Evolutionary conservation across 2,113 vertebrate genomes (phyloP).

Genomic region (Lamprotornis superbus): DNA sequence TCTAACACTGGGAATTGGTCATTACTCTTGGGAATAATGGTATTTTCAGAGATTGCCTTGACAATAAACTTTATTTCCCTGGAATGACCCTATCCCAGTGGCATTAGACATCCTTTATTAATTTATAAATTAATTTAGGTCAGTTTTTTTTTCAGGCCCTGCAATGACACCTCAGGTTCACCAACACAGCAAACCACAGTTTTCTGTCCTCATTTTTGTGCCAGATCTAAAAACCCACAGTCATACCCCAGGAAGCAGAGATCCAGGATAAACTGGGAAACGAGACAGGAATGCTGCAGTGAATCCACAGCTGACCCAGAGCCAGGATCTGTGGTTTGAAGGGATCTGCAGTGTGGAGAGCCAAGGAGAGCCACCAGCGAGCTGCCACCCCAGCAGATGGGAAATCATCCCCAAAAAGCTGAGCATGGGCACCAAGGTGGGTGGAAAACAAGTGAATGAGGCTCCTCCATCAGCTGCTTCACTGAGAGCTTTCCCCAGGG

Average conservation of each 20-base stretch:
- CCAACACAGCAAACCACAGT: neutral
- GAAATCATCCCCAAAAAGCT: rapidly evolving
- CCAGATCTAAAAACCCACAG: neutral
- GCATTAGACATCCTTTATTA: neutral
- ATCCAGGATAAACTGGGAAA: neutral
- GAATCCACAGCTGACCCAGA: neutral
- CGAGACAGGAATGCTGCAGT: neutral
- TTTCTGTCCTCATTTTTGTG: neutral
- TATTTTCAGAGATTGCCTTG: neutral
- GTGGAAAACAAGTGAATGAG: neutral
- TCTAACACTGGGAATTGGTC: no score
- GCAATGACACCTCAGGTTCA: neutral
- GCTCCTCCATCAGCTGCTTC: neutral
- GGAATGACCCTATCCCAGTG: neutral
- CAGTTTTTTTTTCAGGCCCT: neutral
- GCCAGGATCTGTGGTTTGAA: neutral
- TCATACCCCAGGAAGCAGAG: neutral
- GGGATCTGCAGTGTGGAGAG: neutral
- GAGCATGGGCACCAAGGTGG: rapidly evolving
- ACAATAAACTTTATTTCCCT: neutral
- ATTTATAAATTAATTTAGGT: neutral
- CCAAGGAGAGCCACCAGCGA: neutral
- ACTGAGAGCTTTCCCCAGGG: neutral
- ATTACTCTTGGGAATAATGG: neutral
- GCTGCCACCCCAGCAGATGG: rapidly evolving